Evolutionary conservation across 2,113 vertebrate genomes (phyloP).

Genomic region (Pseudopodoces humilis): DNA sequence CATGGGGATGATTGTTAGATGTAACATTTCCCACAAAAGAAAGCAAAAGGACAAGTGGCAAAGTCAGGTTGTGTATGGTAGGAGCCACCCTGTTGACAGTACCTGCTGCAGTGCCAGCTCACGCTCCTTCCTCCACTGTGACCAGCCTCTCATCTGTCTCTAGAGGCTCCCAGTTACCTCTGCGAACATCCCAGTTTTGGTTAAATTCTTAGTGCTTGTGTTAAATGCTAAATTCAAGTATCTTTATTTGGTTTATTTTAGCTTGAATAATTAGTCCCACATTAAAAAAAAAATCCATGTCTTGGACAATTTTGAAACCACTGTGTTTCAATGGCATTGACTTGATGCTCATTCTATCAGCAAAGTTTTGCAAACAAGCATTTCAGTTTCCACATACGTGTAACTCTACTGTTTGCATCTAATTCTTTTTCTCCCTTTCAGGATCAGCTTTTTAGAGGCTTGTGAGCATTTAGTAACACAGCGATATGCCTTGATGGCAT

Average conservation of each 20-base stretch:
- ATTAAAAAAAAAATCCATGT: background rate
- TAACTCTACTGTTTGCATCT: background rate
- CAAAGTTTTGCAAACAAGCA: background rate
- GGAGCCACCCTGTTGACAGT: background rate
- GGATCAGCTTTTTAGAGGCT: background rate
- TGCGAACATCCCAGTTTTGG: background rate
- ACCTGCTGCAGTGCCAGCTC: background rate
- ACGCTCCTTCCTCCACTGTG: background rate
- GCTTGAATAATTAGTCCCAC: background rate
- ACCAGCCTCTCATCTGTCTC: background rate
- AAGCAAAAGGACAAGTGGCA: background rate
- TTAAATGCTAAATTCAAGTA: background rate
- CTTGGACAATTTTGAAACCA: background rate
- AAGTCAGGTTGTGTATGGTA: fast-evolving
- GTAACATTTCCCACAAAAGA: background rate
- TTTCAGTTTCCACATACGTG: background rate
- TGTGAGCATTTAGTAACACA: background rate
- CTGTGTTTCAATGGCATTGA: background rate
- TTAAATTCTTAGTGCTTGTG: background rate
- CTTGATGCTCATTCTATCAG: background rate
- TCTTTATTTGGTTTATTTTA: background rate
- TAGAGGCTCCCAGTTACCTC: background rate
- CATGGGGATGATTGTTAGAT: background rate
- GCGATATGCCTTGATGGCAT: background rate
- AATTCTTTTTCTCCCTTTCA: background rate